These are phyloP conservation scores for Eonycteris spelaea DNA, from an alignment of 2,113 vertebrate species.

Conservation along the genomic window DNA sequence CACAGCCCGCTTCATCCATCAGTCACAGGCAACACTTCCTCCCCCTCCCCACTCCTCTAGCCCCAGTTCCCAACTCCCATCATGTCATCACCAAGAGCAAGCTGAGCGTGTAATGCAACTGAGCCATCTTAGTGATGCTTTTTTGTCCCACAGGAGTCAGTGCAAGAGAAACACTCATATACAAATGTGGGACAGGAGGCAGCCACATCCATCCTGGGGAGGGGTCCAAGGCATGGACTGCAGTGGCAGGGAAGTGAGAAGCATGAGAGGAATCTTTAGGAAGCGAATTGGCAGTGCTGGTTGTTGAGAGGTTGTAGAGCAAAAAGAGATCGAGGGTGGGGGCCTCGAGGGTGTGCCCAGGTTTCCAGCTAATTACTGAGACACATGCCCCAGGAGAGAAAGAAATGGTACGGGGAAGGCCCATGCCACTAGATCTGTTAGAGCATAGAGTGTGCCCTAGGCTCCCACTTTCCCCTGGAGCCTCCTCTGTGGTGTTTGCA, in stretches of 20 bases:
- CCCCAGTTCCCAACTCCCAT: background rate
- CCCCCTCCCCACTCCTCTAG: fast-evolving
- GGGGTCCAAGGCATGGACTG: background rate
- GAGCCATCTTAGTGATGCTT: background rate
- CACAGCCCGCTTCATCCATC: background rate
- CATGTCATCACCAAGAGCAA: background rate
- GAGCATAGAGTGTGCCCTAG: background rate
- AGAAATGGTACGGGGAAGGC: background rate
- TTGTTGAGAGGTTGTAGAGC: background rate
- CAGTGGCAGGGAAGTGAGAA: background rate
- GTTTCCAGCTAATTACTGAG: background rate
- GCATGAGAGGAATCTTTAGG: background rate
- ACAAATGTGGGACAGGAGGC: background rate
- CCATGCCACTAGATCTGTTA: background rate
- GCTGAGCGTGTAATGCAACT: no score
- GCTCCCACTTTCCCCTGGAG: background rate
- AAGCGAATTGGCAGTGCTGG: background rate
- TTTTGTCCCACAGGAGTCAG: background rate
- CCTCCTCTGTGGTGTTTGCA: background rate
- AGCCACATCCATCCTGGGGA: no score
- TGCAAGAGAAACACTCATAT: background rate
- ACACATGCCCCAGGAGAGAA: background rate
- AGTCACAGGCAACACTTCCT: background rate
- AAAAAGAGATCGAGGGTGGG: background rate
- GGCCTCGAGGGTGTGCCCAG: no score